Conservation (phyloP, 2,797 vertebrate species). For the Anisognathus igniventris region DNA sequence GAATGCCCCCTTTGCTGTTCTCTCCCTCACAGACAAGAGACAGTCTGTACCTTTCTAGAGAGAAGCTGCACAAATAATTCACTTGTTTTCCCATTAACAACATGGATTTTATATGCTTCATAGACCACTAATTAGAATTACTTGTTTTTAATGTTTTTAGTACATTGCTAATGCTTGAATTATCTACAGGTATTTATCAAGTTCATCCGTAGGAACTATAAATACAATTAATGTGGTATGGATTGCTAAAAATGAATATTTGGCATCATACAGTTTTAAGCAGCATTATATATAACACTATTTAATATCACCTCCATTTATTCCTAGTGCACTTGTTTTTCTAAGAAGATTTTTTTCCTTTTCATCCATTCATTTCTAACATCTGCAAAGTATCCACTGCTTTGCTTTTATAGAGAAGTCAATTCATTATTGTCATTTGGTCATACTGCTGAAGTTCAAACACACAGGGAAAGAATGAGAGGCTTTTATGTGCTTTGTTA, state of each 20-base stretch:
- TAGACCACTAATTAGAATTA: neutral
- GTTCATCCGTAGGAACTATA: neutral
- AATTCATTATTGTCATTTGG: constrained; percentile 1
- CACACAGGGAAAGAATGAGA: neutral
- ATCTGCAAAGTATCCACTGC: neutral
- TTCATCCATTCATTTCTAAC: neutral
- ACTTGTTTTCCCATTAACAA: neutral
- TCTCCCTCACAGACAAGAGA: neutral
- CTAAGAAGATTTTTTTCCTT: neutral
- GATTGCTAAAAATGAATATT: neutral
- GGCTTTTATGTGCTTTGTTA: constrained; percentile 7
- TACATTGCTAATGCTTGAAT: neutral
- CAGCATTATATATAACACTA: neutral
- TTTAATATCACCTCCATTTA: neutral
- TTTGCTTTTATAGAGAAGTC: neutral
- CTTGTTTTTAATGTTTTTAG: neutral
- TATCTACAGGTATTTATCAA: neutral
- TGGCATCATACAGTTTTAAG: neutral
- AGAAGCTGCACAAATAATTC: neutral
- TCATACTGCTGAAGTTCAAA: neutral
- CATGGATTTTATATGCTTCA: neutral
- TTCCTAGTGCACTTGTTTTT: neutral
- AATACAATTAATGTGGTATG: neutral
- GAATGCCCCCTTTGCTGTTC: neutral
- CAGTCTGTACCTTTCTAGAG: neutral